phyloP scores from a whole-genome alignment of 2,888 invertebrate genomes.

The Dione juno region DNA sequence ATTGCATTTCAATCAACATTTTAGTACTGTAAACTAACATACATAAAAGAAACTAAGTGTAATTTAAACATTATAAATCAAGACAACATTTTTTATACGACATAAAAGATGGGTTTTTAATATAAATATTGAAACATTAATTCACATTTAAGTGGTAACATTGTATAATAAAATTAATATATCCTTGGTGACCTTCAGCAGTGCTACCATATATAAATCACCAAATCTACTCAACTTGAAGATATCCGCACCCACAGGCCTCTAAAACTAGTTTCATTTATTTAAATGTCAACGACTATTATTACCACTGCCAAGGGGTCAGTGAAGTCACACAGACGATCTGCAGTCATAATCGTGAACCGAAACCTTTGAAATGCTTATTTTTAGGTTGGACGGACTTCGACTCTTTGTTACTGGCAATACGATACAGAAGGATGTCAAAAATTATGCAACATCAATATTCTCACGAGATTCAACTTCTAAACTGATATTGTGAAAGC shows the following conservation, averaged over 20 bases:
- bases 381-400: constrained; percentile 1
- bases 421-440: background rate
- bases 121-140: constrained; percentile 12
- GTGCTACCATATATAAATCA: constrained; percentile 49
- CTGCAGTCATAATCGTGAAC: constrained; percentile 47
- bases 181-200: constrained; percentile 40
- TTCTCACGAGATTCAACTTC: constrained; percentile 8
- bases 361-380: constrained; percentile 33
- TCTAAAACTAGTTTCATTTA: constrained; percentile 68
- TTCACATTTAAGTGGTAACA: background rate
- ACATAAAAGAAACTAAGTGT: background rate
- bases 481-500: constrained; percentile 10
- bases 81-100: background rate
- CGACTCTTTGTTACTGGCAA: constrained; percentile 12
- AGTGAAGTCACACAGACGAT: constrained; percentile 57
- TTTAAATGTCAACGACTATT: constrained; percentile 77
- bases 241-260: constrained; percentile 53
- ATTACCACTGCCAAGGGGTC: constrained; percentile 66
- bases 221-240: constrained; percentile 57
- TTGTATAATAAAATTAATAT: constrained; percentile 22
- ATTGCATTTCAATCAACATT: background rate
- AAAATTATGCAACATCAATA: constrained; percentile 6
- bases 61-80: background rate
- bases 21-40: background rate
- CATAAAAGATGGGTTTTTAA: background rate